These are phyloP conservation scores for Pelvicachromis taeniatus DNA, from an alignment of 2,113 vertebrate genomes.

Conservation along the genomic window DNA sequence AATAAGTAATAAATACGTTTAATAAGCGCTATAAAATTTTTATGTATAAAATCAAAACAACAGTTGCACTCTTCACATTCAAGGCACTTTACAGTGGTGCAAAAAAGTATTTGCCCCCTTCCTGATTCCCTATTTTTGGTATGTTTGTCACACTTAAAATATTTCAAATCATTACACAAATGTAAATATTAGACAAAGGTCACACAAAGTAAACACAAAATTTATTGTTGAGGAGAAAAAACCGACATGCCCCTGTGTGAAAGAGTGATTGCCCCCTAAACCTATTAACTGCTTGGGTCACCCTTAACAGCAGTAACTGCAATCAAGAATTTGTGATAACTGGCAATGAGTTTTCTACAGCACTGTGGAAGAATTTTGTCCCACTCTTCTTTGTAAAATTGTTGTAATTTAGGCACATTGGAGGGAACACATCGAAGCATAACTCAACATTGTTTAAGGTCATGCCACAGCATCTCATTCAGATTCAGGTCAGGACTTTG, in stretches of 20 bases:
- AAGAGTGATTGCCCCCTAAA: not conserved
- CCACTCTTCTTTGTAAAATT: not conserved
- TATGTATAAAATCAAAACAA: not conserved
- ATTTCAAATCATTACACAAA: not conserved
- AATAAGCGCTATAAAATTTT: not conserved
- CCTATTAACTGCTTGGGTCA: not conserved
- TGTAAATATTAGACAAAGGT: not conserved
- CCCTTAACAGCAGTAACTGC: not conserved
- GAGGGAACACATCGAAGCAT: not conserved
- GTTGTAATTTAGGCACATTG: not conserved
- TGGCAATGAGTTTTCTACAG: not conserved
- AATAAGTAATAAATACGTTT: not conserved
- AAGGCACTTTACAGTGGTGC: not conserved
- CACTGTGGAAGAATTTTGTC: not conserved
- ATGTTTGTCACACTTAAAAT: not conserved
- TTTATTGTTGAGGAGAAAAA: not conserved
- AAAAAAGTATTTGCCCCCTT: not conserved
- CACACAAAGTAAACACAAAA: not conserved
- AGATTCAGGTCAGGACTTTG: not conserved
- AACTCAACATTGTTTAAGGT: not conserved
- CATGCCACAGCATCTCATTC: not conserved
- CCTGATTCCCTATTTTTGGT: not conserved
- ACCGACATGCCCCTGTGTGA: not conserved
- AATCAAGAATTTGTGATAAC: not conserved
- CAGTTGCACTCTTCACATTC: not conserved